Evolutionary conservation across 1,140 invertebrate species (phyloP), one percentile per base, ranked within the genome.

Genomic region (Drosophila leontia): DNA sequence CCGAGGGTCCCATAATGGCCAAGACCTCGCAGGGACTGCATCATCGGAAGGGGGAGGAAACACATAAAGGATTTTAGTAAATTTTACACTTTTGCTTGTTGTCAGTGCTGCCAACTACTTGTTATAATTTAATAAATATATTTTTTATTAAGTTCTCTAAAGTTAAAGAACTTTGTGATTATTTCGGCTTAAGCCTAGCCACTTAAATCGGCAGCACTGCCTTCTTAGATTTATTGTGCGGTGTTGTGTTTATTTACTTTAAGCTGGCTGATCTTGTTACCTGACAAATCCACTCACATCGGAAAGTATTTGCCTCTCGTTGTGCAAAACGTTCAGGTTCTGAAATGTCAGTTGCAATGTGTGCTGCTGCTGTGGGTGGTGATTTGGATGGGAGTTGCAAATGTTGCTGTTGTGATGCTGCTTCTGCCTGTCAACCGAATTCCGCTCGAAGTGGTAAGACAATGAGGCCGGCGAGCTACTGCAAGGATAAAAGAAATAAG

Each of bases 1-100:
- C 97, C 82, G 96, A 96, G 12, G 97, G 96, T 70, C 97, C 97
- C 96, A 98, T 97, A 23, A 97, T 95, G 68, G 96, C 97, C 70
- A 97, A 92, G 19, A 98, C 93, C 92, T 97, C 95, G 45, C 97
- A 97, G 7, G 97, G 96, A 65, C 91, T 92, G 53, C 37, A 48
- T 7, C 5, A 50, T 11, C 0, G 17, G 4, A n/a, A 17, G 1
- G 13, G 1, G 13, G 7, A 12, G 19, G 3, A 41, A 32, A 50
- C 7, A 3, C 7, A 51, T 19, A 41, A n/a, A 44, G 17, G 11
- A 17, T 59, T 23, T 60, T 11, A 45, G 48, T 35, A 1, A n/a
- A 34, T 32, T n/a, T 26, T 2, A n/a, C 0, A 12, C 3, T 19
- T 17, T 1, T 12, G 12, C 7, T 9, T 44, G 13, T 4, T 42